Evolutionary conservation across 2,113 vertebrate genomes (phyloP).

Genomic region (Aegotheles bennettii): DNA sequence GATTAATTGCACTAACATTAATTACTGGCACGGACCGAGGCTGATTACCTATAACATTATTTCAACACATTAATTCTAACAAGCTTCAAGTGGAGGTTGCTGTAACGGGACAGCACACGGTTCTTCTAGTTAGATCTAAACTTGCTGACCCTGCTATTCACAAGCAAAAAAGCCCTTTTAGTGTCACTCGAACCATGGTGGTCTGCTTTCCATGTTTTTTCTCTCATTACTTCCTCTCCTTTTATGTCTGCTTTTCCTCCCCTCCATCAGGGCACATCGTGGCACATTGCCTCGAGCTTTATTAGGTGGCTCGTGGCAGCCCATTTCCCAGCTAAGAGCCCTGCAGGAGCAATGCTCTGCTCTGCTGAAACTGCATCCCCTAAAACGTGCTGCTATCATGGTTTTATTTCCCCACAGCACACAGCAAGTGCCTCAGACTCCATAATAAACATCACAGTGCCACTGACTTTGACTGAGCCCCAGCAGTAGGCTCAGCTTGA

Average conservation of each 20-base stretch:
- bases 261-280: neutral
- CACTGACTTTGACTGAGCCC: neutral
- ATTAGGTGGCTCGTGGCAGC: neutral
- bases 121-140: neutral
- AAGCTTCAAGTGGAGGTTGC: neutral
- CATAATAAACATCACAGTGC: neutral
- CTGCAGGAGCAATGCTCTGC: neutral
- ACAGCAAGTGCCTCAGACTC: neutral
- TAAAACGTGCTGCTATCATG: neutral
- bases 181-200: neutral
- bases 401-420: neutral
- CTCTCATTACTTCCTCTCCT: neutral
- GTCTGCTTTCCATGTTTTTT: neutral
- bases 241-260: neutral
- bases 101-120: neutral
- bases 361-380: neutral
- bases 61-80: neutral
- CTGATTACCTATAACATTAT: neutral
- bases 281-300: neutral
- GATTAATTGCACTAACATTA: slow-evolving; percentile 1
- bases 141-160: neutral
- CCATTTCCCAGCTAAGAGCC: neutral
- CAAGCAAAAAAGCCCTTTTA: slow-evolving; percentile 2
- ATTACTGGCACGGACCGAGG: neutral
- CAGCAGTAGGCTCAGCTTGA: fast-evolving